Percentiles rank a stretch among this genome's conserved stretches.
Conservation (phyloP, 2,113 vertebrate genomes). For the Festucalex cinctus region DNA sequence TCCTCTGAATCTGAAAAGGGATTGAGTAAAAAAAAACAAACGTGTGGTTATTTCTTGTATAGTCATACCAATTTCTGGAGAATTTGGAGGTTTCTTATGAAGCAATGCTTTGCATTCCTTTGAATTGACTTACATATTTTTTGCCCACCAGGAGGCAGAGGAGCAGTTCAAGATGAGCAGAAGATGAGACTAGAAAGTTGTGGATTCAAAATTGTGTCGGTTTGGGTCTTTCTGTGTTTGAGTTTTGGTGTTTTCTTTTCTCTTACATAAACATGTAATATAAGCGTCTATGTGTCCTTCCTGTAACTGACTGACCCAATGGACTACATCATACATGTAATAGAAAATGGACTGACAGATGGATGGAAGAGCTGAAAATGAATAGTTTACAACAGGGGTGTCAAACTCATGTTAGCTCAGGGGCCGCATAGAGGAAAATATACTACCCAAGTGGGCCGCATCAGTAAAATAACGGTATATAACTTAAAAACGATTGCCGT, state of each 20-base stretch:
- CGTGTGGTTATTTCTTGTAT: no score
- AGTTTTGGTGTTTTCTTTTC: not conserved
- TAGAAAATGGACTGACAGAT: not conserved
- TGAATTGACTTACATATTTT: not conserved
- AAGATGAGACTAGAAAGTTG: not conserved
- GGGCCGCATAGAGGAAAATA: no score
- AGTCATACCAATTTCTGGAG: no score
- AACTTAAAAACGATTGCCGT: no score
- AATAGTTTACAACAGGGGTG: no score
- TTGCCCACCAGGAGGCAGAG: conserved; percentile 15
- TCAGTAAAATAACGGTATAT: no score
- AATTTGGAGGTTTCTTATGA: not conserved
- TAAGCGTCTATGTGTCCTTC: not conserved
- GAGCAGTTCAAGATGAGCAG: not conserved
- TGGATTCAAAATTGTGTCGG: not conserved
- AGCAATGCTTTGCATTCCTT: not conserved
- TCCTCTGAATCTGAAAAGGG: conserved; percentile 30
- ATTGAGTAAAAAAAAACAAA: no score
- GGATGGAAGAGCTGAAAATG: not conserved
- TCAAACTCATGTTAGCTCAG: no score
- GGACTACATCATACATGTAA: no score
- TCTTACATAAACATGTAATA: not conserved
- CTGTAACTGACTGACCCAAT: no score
- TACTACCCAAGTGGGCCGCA: no score
- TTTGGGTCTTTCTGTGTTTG: not conserved